Conservation (phyloP, 2,113 vertebrate species). For the Emydura subglobosa region DNA sequence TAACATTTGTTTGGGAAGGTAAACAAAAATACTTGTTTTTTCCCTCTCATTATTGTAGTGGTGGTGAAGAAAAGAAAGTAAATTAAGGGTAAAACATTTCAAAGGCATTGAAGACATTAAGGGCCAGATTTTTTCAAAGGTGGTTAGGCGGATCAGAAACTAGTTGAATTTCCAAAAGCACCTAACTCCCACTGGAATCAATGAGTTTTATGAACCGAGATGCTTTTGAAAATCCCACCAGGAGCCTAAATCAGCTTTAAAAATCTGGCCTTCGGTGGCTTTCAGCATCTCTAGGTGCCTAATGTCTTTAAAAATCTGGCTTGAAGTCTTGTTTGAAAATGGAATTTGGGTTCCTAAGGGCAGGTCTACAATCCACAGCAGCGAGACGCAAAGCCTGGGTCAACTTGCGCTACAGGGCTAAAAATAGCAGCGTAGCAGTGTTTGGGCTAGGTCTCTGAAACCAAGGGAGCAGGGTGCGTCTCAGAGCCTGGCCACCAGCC, state of each 20-base stretch:
- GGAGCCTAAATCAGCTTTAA: neutral
- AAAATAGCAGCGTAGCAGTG: neutral
- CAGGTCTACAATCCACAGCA: neutral
- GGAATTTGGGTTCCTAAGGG: neutral
- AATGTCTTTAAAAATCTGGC: neutral
- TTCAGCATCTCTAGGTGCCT: no score
- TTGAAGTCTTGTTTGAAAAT: neutral
- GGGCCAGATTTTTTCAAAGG: neutral
- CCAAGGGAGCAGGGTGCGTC: neutral
- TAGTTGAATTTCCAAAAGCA: neutral
- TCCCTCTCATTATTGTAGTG: rapidly evolving
- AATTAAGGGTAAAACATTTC: neutral
- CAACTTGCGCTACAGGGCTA: neutral
- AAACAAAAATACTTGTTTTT: neutral
- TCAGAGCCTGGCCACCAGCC: neutral
- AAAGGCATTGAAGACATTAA: neutral
- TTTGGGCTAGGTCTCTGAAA: neutral
- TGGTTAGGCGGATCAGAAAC: neutral
- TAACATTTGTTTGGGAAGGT: neutral
- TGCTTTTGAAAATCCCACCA: neutral
- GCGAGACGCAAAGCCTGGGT: neutral
- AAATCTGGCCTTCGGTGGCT: no score
- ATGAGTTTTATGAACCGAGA: neutral
- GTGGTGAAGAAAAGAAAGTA: neutral
- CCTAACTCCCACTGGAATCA: neutral